A percentile compares a stretch with the other conserved stretches of the same genome.
Evolutionary conservation across 2,888 invertebrate genomes (phyloP).

Genomic region (Morinoia aosen): DNA sequence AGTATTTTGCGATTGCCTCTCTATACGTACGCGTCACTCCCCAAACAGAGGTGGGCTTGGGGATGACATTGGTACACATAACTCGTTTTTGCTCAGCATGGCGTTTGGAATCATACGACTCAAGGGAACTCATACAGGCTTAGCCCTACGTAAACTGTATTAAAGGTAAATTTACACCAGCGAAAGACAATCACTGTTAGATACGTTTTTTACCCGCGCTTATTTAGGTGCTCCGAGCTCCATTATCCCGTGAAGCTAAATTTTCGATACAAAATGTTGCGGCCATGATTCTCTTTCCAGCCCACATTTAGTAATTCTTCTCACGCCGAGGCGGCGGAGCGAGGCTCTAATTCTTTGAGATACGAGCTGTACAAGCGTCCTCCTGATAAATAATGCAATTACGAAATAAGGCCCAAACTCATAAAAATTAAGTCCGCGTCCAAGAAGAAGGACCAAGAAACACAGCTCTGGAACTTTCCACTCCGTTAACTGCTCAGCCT

Average conservation of each 20-base stretch:
- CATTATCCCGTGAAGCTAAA: neutral
- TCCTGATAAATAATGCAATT: constrained; percentile 3
- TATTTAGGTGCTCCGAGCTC: neutral
- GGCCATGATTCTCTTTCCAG: neutral
- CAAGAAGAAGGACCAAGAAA: neutral
- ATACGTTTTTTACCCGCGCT: neutral
- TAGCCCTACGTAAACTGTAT: neutral
- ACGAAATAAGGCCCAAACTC: neutral
- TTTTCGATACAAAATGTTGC: neutral
- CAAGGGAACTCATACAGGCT: no score
- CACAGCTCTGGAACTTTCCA: neutral
- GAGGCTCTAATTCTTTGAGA: constrained; percentile 4
- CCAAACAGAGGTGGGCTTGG: no score
- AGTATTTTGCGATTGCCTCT: no score
- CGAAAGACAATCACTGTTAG: neutral
- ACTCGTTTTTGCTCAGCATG: no score
- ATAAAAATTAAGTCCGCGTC: neutral
- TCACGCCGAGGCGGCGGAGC: constrained; percentile 4
- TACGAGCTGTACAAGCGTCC: neutral
- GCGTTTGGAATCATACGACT: no score
- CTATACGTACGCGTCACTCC: no score
- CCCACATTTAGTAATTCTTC: neutral
- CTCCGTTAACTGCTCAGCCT: neutral
- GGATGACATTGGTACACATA: no score
- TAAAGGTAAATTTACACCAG: neutral